Percentiles rank a stretch among this genome's conserved stretches.
Evolutionary conservation across 2,888 invertebrate genomes (phyloP).

Genomic region (Sinhomidia bicolor): DNA sequence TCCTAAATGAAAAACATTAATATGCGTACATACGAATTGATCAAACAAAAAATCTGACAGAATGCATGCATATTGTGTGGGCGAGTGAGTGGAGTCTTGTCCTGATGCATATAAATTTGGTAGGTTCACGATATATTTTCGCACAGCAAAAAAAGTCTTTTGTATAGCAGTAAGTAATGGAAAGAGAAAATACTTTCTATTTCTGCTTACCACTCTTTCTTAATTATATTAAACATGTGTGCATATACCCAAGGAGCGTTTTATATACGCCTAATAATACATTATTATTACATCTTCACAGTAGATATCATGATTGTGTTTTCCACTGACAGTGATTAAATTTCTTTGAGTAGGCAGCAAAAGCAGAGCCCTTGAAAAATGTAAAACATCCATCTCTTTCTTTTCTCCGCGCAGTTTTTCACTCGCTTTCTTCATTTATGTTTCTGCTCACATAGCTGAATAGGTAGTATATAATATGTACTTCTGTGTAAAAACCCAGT

Average conservation of each 20-base stretch:
- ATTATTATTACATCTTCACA: conserved; percentile 18
- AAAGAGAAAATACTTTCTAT: neutral
- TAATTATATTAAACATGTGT: neutral
- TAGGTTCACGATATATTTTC: too few species aligned
- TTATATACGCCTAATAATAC: neutral
- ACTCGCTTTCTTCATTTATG: conserved; percentile 10
- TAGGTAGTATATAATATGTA: neutral
- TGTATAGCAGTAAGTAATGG: neutral
- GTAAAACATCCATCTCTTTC: conserved; percentile 47
- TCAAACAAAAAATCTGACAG: too few species aligned
- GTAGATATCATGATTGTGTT: conserved; percentile 26
- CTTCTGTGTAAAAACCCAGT: neutral
- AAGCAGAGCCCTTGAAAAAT: conserved; percentile 46
- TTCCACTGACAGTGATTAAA: conserved; percentile 55
- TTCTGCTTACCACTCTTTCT: neutral
- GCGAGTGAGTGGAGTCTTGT: too few species aligned
- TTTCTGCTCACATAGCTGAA: neutral
- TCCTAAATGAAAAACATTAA: too few species aligned
- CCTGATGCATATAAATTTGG: too few species aligned
- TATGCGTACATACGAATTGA: too few species aligned
- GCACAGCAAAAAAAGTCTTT: too few species aligned
- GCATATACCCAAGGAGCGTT: neutral
- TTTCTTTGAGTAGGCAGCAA: conserved; percentile 33
- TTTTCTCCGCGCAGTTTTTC: conserved; percentile 2
- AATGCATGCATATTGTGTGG: too few species aligned